Percentiles rank a stretch among this genome's conserved stretches.
phyloP scores from a whole-genome alignment of 2,888 invertebrate genomes.

The Eupithecia exiguata region DNA sequence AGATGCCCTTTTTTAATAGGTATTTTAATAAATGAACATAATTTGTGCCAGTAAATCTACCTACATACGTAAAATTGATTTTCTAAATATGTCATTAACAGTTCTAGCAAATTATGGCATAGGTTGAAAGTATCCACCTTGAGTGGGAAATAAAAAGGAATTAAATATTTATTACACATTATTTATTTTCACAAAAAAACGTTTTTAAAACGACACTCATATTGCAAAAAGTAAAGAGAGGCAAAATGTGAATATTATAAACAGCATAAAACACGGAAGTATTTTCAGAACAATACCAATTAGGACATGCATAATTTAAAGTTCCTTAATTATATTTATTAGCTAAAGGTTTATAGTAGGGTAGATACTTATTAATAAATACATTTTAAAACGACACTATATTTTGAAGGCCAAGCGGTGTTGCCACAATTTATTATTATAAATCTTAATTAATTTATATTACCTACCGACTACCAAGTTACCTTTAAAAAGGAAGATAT shows the following conservation, averaged over 20 bases:
- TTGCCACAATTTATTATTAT: slow-evolving; percentile 72
- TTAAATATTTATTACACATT: slow-evolving; percentile 70
- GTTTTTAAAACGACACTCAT: slow-evolving; percentile 82
- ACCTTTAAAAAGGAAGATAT: neutral
- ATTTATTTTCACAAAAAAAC: slow-evolving; percentile 78
- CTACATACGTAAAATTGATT: no score
- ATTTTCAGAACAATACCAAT: slow-evolving; percentile 57
- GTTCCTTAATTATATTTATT: slow-evolving; percentile 49
- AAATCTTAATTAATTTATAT: slow-evolving; percentile 7
- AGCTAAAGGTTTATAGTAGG: slow-evolving; percentile 39
- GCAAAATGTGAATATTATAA: slow-evolving; percentile 74
- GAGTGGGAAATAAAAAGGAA: slow-evolving; percentile 48
- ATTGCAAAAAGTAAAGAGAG: slow-evolving; percentile 78
- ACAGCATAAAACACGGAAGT: slow-evolving; percentile 60
- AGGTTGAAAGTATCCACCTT: neutral
- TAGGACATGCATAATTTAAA: slow-evolving; percentile 58
- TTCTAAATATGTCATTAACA: no score
- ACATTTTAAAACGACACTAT: slow-evolving; percentile 72
- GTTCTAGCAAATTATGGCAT: no score
- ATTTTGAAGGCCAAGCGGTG: slow-evolving; percentile 83
- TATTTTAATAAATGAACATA: no score
- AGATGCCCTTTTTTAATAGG: no score
- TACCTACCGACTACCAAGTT: neutral
- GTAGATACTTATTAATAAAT: slow-evolving; percentile 54
- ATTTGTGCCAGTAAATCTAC: no score